phyloP scores from a whole-genome alignment of 2,888 invertebrate species.

The Tachystola acroxantha region DNA sequence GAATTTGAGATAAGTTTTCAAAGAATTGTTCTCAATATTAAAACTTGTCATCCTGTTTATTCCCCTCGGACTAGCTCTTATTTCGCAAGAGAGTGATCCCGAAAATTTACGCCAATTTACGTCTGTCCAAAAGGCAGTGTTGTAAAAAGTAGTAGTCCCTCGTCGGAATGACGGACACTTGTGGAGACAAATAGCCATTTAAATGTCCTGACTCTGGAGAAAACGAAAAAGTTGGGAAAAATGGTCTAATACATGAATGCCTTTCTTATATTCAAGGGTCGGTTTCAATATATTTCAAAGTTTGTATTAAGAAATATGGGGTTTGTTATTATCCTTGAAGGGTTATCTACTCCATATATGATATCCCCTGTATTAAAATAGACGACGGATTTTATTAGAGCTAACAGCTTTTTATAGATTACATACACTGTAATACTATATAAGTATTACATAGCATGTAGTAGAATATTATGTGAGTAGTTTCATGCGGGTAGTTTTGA shows the following conservation, averaged over 20 bases:
- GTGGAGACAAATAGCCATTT: slow-evolving; percentile 42
- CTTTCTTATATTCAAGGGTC: background rate
- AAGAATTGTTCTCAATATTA: background rate
- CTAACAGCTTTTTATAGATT: no score
- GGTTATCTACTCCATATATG: background rate
- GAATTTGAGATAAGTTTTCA: background rate
- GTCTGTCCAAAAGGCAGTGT: slow-evolving; percentile 24
- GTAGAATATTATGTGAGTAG: no score
- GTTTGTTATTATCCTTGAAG: background rate
- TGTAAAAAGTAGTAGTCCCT: slow-evolving; percentile 33
- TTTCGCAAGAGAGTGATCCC: background rate
- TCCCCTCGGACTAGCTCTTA: background rate
- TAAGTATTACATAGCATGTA: no score
- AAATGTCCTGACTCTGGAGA: slow-evolving; percentile 20
- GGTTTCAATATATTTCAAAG: background rate
- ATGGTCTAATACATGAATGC: background rate
- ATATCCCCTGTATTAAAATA: no score
- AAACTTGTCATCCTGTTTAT: background rate
- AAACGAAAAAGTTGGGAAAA: slow-evolving; percentile 11
- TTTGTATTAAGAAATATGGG: background rate
- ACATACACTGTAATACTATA: no score
- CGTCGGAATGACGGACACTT: slow-evolving; percentile 36
- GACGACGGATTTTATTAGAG: no score
- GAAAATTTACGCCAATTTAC: slow-evolving; percentile 18
- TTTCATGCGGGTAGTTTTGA: no score